Evolutionary conservation across 1,140 invertebrate species (phyloP).

Genomic region (Andrena cerasifolii): DNA sequence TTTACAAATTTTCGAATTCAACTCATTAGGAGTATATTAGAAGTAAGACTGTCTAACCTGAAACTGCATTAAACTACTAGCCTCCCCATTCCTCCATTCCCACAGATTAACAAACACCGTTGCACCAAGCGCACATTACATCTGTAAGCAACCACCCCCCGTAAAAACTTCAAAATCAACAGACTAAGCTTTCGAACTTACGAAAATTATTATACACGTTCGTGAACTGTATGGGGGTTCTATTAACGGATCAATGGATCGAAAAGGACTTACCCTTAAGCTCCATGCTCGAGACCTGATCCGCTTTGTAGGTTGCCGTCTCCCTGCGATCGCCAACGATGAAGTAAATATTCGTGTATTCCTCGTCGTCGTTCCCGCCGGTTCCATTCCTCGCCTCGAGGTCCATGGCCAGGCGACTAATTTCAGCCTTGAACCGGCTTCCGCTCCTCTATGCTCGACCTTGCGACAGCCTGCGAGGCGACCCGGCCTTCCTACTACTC

Average conservation of each 20-base stretch:
- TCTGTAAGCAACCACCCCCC: too few species aligned
- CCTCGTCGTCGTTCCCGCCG: slow-evolving; percentile 70
- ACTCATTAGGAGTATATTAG: too few species aligned
- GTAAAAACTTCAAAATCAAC: too few species aligned
- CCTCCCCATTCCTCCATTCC: too few species aligned
- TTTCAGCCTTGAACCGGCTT: slow-evolving; percentile 64
- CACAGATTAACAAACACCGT: too few species aligned
- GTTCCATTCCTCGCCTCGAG: slow-evolving; percentile 78
- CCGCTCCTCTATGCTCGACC: slow-evolving; percentile 64
- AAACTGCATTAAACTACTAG: too few species aligned
- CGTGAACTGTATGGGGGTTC: not conserved
- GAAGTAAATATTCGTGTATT: slow-evolving; percentile 80
- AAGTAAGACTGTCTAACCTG: too few species aligned
- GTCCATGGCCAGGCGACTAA: slow-evolving; percentile 78
- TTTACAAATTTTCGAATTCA: too few species aligned
- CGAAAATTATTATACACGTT: too few species aligned
- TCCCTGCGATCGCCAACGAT: slow-evolving; percentile 82
- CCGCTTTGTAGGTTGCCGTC: slow-evolving; percentile 81
- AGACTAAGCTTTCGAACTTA: too few species aligned
- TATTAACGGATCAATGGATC: slow-evolving; percentile 5
- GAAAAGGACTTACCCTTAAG: slow-evolving; percentile 75
- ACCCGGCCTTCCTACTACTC: slow-evolving; percentile 66
- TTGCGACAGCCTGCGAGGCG: slow-evolving; percentile 52
- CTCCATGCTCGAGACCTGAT: slow-evolving; percentile 79
- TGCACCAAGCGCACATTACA: too few species aligned